These are phyloP conservation scores for Acridotheres tristis DNA, from an alignment of 2,797 vertebrate species.

Conservation along the genomic window DNA sequence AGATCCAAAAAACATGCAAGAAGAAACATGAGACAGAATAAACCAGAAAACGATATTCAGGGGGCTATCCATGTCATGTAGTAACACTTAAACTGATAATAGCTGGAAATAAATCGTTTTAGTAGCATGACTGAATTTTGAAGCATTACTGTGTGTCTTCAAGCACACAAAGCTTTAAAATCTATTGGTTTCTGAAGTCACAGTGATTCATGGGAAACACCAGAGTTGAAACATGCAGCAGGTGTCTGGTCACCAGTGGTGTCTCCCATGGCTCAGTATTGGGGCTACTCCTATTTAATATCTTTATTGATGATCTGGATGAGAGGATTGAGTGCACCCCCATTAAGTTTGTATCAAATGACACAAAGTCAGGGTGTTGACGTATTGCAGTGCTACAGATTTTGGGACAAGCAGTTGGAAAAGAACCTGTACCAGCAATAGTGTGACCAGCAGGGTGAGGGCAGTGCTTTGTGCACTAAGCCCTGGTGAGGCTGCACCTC, in stretches of 20 bases:
- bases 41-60: background rate
- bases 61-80: background rate
- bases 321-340: background rate
- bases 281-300: background rate
- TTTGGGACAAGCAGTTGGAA: background rate
- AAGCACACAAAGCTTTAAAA: background rate
- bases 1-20: background rate
- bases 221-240: background rate
- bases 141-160: background rate
- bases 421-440: background rate
- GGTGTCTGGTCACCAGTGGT: background rate
- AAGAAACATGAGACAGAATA: background rate
- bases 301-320: background rate
- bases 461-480: rapidly evolving
- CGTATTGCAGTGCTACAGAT: background rate
- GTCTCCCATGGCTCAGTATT: background rate
- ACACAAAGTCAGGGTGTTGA: background rate
- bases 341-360: background rate
- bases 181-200: background rate
- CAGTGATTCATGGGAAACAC: background rate
- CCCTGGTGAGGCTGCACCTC: background rate
- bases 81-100: background rate
- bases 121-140: background rate
- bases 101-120: background rate
- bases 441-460: background rate